Conservation (phyloP, 2,888 invertebrate genomes). For the Leucozona laternaria region DNA sequence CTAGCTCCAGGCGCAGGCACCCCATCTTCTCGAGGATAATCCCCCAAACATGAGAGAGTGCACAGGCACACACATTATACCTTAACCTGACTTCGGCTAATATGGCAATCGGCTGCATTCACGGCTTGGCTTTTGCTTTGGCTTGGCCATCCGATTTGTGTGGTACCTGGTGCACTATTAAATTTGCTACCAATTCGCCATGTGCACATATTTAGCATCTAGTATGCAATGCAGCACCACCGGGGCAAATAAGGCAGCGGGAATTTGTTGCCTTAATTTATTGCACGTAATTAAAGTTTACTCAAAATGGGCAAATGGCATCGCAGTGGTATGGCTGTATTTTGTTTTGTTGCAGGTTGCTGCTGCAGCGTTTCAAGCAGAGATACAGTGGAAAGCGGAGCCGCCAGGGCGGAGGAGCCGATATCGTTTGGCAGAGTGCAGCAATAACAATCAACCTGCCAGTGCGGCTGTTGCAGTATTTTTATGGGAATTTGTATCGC, state of each 20-base stretch:
- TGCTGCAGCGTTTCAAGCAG: not conserved
- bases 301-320: conserved; percentile 76
- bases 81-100: conserved; percentile 65
- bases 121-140: conserved; percentile 34
- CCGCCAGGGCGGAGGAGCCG: conserved; percentile 25
- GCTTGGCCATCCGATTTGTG: conserved; percentile 59
- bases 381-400: not conserved
- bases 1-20: conserved; percentile 56
- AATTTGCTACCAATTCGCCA: conserved; percentile 76
- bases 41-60: conserved; percentile 48
- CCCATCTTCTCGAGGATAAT: conserved; percentile 65
- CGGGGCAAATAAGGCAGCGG: conserved; percentile 77
- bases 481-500: conserved; percentile 72
- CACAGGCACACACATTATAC: conserved; percentile 46
- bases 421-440: conserved; percentile 32
- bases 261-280: conserved; percentile 78
- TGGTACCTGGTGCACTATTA: conserved; percentile 72
- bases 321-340: conserved; percentile 46
- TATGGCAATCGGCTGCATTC: conserved; percentile 75
- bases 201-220: conserved; percentile 75
- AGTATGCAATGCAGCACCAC: conserved; percentile 68
- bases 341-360: conserved; percentile 16
- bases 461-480: conserved; percentile 55
- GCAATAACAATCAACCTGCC: conserved; percentile 74
- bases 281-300: conserved; percentile 78